Base-by-base conservation (phyloP, 2,888 invertebrate genomes). In the Xylocampa areola region DNA sequence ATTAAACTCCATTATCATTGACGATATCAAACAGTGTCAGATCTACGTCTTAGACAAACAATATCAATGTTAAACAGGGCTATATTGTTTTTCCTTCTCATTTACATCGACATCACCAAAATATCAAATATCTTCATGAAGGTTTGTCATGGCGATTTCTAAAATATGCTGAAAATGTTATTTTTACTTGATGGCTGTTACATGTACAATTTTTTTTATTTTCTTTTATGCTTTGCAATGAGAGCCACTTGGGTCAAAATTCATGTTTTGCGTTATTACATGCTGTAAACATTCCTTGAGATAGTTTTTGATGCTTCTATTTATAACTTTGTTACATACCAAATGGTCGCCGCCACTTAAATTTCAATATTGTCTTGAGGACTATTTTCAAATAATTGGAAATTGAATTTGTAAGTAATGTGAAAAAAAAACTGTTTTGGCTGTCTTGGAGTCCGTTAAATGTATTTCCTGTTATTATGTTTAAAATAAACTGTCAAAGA, bases 81-180 rank as follows among this genome's bases (percentile, higher is more conserved):
- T 80, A 81, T 72, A 82, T 89, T 88, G 87, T 70, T 88, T 89
- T 89, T 89, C 88, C 89, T 89, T 89, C 88, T 75, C 80, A 80
- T 76, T 25, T 25, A 8, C 1, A 2, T 8, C 2, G 25, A 4
- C 21, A 7, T 8, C 8, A 23, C 7, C 23, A 1, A 25, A 4
- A 8, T 25, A 1, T 6, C 21, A 25, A 1, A n/a, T n/a, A n/a
- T 8, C 25, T 25, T 8, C 25, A 14, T 27, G 8, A 13, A 37
- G 39, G 11, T 35, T 23, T 17, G 25, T 29, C 16, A 35, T 44
- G 25, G 16, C 25, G 5, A 43, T 47, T 16, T 7, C 2, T 37
- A 29, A 16, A 47, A 32, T 36, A 7, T 39, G 36, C 29, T 29
- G 23, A 32, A 45, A 48, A 27, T 37, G 44, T 36, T 29, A 49